Conservation (phyloP, 2,113 vertebrate genomes). For the Cavia aperea region DNA sequence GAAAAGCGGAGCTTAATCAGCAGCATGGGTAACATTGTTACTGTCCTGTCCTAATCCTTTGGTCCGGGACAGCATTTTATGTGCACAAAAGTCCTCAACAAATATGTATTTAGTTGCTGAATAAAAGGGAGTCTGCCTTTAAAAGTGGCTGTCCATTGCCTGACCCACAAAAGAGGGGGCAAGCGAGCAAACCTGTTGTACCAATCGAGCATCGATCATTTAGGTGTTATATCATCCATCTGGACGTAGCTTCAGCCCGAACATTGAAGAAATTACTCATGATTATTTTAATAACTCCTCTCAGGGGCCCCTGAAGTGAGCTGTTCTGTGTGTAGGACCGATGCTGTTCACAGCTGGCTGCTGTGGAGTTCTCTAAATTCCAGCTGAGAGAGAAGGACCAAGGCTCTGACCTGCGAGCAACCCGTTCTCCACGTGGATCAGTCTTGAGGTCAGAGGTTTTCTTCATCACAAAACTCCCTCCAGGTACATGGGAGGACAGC, state of each 20-base stretch:
- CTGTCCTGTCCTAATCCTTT: not conserved
- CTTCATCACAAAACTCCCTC: conserved; percentile 48
- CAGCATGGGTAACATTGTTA: not conserved
- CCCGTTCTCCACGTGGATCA: conserved; percentile 57
- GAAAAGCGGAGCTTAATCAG: not conserved
- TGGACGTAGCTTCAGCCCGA: conserved; percentile 3
- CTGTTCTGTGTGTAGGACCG: not conserved
- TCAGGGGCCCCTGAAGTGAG: not conserved
- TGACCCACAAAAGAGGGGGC: not conserved
- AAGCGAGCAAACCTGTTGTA: not conserved
- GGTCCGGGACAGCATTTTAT: not conserved
- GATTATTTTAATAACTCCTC: conserved; percentile 14
- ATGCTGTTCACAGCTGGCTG: conserved; percentile 22
- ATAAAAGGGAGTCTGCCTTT: not conserved
- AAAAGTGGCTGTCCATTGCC: not conserved
- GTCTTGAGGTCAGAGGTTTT: conserved; percentile 60
- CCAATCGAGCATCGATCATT: not conserved
- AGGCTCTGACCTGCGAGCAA: conserved; percentile 43
- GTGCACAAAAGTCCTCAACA: not conserved
- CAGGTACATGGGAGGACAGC: conserved; percentile 21
- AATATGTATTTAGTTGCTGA: not conserved
- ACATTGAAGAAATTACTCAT: not conserved
- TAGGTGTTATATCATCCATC: not conserved
- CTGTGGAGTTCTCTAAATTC: conserved; percentile 14
- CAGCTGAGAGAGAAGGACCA: not conserved